Conservation (phyloP, 2,113 vertebrate genomes). For the Burhinus oedicnemus region DNA sequence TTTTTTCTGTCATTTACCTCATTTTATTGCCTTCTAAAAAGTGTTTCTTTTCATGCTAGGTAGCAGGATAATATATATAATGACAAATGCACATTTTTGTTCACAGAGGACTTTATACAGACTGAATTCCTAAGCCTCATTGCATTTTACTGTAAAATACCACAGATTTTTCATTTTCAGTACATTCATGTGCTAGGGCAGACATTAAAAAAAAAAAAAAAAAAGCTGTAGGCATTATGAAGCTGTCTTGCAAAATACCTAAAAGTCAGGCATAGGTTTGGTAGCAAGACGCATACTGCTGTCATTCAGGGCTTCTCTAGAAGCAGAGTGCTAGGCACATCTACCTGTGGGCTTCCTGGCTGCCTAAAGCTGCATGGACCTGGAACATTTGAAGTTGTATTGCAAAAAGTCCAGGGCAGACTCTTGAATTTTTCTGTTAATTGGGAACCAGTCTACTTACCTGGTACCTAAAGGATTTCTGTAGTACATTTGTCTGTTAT, state of each 20-base stretch:
- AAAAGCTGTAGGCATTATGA: neutral
- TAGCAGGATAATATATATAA: neutral
- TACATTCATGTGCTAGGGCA: neutral
- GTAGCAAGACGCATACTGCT: neutral
- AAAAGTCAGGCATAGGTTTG: neutral
- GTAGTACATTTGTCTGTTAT: neutral
- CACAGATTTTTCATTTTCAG: neutral
- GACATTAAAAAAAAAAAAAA: neutral
- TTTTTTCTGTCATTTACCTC: neutral
- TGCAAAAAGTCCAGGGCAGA: neutral
- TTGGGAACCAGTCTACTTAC: neutral
- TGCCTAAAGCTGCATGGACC: neutral
- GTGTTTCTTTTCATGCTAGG: neutral
- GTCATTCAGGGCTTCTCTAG: neutral
- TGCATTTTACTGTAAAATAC: neutral
- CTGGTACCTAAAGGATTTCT: neutral
- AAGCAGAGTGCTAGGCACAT: neutral
- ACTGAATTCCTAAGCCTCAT: neutral
- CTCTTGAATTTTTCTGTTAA: neutral
- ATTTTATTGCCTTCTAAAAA: neutral
- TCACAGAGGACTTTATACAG: neutral
- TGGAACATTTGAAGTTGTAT: neutral
- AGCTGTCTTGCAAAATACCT: neutral
- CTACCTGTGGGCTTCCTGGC: neutral
- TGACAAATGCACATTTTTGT: neutral